Base-by-base conservation (phyloP, 2,888 invertebrate genomes). In the Chloromyia formosa region DNA sequence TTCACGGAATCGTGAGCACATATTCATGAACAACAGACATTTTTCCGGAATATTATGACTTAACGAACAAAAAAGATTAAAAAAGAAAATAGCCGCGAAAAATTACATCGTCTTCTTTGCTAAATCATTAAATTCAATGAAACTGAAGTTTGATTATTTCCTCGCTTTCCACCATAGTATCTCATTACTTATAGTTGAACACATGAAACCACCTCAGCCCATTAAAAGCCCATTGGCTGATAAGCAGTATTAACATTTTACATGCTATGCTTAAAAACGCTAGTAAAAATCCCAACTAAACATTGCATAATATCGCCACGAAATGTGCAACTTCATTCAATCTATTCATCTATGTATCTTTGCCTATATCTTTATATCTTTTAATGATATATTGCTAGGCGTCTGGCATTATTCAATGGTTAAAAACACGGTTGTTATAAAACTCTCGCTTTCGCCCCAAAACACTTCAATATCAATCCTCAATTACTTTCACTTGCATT, bases 381-480 rank as follows among this genome's bases (percentile, higher is more conserved):
- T 4, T 16, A 12, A 16, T 53, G n/a, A 53, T 53, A 14, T 53
- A 56, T 49, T 49, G 56, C 20, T 2, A 20, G 4, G 62, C 62
- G 35, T 22, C 62, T 35, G 40, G 4, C 62, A 62, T 62, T 62
- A 62, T 40, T 40, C 62, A 62, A 62, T 62, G 27, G 27, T 35
- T 35, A 12, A 22, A 35, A 23, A 16, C 60, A 60, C 14, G 16
- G 23, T 49, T 40, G 16, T 66, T 66, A 66, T 66, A 66, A 66
- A 66, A 66, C 66, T 66, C 66, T 66, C 66, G 66, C 66, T 66
- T 66, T 66, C 66, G 66, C 66, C 66, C 49, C 20, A 66, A 66
- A 66, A 66, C 66, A 42, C 66, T 49, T 66, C 42, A 66, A 66
- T 45, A 49, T 49, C 49, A 22, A 49, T 66, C 66, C 22, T 49